phyloP scores from a whole-genome alignment of 2,797 vertebrate species.

The Pampus argenteus region DNA sequence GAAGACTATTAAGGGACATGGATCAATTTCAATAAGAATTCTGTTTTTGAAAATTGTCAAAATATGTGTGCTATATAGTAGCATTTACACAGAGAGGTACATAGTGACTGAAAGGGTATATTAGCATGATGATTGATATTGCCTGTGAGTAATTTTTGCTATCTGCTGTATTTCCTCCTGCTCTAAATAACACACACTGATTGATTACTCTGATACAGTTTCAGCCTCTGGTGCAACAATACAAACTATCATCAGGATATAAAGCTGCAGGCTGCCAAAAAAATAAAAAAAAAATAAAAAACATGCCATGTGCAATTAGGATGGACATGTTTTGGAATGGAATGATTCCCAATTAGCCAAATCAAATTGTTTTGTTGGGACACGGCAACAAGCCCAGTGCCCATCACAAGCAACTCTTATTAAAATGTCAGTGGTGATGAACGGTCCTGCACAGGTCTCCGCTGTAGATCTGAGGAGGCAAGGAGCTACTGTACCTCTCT shows the following conservation, averaged over 20 bases:
- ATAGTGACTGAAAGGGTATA: slow-evolving; percentile 15
- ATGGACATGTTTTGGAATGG: slow-evolving; percentile 50
- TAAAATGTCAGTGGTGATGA: slow-evolving; percentile 80
- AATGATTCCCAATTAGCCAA: slow-evolving; percentile 53
- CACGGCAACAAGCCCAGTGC: slow-evolving; percentile 45
- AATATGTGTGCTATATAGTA: not conserved
- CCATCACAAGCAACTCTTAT: slow-evolving; percentile 63
- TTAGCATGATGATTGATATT: slow-evolving; percentile 8
- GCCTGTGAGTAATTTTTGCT: slow-evolving; percentile 25
- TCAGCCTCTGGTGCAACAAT: slow-evolving; percentile 40
- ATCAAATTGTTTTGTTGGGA: slow-evolving; percentile 74
- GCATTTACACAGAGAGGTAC: not conserved
- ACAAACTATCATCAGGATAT: slow-evolving; percentile 57
- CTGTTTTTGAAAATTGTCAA: no score
- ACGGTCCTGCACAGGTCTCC: slow-evolving; percentile 57
- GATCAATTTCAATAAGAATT: no score
- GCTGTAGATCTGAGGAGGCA: slow-evolving; percentile 23
- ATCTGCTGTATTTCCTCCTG: slow-evolving; percentile 22
- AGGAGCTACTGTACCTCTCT: slow-evolving; percentile 19
- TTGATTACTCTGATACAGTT: slow-evolving; percentile 6
- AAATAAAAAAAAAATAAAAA: slow-evolving; percentile 66
- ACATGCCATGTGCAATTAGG: slow-evolving; percentile 46
- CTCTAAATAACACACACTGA: not conserved
- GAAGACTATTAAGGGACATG: not conserved
- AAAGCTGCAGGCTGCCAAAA: slow-evolving; percentile 53